Conservation (phyloP, 2,797 vertebrate species). For the Gobionotothen gibberifrons region DNA sequence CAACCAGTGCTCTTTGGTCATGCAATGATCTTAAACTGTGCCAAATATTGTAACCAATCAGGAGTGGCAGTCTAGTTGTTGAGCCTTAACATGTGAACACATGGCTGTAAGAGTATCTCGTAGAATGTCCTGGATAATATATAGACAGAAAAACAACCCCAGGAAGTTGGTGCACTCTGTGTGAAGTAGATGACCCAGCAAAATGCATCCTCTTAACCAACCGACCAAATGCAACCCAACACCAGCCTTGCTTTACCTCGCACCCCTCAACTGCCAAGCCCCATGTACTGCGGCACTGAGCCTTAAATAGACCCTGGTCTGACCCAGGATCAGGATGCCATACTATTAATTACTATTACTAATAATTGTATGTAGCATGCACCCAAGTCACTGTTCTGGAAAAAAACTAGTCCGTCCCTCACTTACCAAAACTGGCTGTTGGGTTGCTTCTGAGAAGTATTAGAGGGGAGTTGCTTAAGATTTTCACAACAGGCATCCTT, state of each 20-base stretch:
- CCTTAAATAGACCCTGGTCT: conserved; percentile 73
- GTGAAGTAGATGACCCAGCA: conserved; percentile 41
- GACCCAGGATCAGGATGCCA: conserved; percentile 40
- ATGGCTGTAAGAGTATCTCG: conserved; percentile 47
- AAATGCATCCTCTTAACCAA: conserved; percentile 43
- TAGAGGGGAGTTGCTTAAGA: not conserved
- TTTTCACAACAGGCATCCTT: conserved; percentile 24
- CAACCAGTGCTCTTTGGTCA: not conserved
- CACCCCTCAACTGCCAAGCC: conserved; percentile 27
- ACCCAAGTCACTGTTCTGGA: not conserved
- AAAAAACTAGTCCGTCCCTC: not conserved
- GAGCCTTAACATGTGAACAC: conserved; percentile 28
- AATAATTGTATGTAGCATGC: conserved; percentile 11
- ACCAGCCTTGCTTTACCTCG: conserved; percentile 37
- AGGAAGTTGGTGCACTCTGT: not conserved
- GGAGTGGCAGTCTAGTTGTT: conserved; percentile 11
- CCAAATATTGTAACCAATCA: not conserved
- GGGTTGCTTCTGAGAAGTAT: not conserved
- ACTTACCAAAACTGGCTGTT: not conserved
- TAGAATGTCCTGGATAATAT: conserved; percentile 42
- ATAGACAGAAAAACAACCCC: conserved; percentile 37
- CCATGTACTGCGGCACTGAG: conserved; percentile 36
- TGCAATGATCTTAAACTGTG: not conserved
- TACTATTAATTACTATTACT: conserved; percentile 15
- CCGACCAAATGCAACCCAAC: conserved; percentile 72